phyloP scores from a whole-genome alignment of 1,140 invertebrate genomes.

The Drosophila kepulauana region DNA sequence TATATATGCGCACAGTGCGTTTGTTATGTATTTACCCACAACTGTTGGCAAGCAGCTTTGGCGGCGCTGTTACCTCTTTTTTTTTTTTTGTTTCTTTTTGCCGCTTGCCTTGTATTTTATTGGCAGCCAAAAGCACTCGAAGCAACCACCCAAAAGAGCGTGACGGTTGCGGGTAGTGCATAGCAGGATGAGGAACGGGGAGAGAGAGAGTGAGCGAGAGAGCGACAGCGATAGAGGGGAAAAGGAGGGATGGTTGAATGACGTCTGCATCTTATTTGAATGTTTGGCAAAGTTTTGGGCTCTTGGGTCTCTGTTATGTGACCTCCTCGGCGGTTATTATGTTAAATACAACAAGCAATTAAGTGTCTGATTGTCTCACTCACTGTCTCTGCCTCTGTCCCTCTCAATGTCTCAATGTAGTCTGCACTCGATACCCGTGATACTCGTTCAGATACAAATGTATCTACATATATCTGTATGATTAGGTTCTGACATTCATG shows the following conservation, averaged over 20 bases:
- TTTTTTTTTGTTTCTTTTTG: not conserved
- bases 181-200: too few species aligned
- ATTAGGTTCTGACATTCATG: conserved; percentile 21
- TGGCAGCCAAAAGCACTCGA: conserved; percentile 72
- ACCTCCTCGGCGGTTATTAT: conserved; percentile 77
- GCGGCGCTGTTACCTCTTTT: conserved; percentile 67
- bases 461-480: conserved; percentile 10
- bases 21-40: conserved; percentile 65
- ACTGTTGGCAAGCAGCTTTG: conserved; percentile 69
- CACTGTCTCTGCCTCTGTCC: conserved; percentile 12
- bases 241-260: conserved; percentile 2
- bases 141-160: conserved; percentile 57
- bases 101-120: conserved; percentile 53
- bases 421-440: conserved; percentile 17
- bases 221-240: not conserved
- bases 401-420: conserved; percentile 6
- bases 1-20: conserved; percentile 71
- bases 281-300: conserved; percentile 27
- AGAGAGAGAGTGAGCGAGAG: not conserved
- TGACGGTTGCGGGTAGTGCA: conserved; percentile 10
- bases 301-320: conserved; percentile 58
- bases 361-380: conserved; percentile 57
- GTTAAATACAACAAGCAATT: conserved; percentile 81
- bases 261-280: conserved; percentile 22
- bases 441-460: conserved; percentile 16